A percentile compares a stretch with the other conserved stretches of the same genome.
Conservation (phyloP, 2,113 vertebrate species). For the Anhinga rufa region DNA sequence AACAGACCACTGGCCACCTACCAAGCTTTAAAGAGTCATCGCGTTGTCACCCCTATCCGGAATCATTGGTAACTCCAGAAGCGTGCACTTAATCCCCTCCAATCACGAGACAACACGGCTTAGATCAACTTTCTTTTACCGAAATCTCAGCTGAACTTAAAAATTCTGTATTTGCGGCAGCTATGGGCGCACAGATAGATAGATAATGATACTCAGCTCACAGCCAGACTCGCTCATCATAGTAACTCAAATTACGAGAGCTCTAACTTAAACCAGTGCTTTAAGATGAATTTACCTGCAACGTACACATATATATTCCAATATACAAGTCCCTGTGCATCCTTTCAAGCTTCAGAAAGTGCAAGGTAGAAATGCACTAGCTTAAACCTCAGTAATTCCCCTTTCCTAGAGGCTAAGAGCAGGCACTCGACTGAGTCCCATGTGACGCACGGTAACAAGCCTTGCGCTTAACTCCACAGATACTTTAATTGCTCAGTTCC, state of each 20-base stretch:
- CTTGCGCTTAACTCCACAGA: not conserved
- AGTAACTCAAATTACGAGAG: not conserved
- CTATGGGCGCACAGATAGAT: not conserved
- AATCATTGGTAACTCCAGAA: accelerated
- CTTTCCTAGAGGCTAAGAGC: not conserved
- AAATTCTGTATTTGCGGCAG: not conserved
- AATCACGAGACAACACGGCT: not conserved
- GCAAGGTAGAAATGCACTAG: not conserved
- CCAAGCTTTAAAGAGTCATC: not conserved
- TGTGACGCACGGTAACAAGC: not conserved
- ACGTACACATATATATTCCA: accelerated
- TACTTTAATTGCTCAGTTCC: slow-evolving; percentile 11
- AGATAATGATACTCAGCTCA: not conserved
- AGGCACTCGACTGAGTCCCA: not conserved
- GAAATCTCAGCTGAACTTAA: not conserved
- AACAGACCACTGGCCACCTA: not conserved
- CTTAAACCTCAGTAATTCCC: not conserved
- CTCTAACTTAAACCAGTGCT: not conserved
- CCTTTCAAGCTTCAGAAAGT: not conserved
- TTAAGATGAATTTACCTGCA: not conserved
- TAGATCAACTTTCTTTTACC: not conserved
- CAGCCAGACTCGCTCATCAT: not conserved
- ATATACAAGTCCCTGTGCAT: accelerated
- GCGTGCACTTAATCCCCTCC: not conserved
- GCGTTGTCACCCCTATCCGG: not conserved